phyloP scores from a whole-genome alignment of 2,797 vertebrate genomes.

The Falco naumanni region DNA sequence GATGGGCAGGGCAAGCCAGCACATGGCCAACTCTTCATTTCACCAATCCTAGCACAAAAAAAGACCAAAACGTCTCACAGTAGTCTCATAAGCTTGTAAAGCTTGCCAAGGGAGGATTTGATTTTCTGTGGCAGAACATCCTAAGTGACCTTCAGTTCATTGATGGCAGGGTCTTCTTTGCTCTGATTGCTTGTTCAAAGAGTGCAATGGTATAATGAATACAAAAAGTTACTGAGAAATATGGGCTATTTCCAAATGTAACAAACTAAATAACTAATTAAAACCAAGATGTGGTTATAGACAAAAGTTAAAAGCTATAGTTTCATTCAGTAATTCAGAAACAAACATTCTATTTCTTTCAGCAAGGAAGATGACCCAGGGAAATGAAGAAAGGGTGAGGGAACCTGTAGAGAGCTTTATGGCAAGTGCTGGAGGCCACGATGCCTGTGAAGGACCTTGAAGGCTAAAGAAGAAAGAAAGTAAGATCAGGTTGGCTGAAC shows the following conservation, averaged over 20 bases:
- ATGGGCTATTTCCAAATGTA: neutral
- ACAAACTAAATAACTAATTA: neutral
- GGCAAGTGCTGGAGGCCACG: too few species aligned
- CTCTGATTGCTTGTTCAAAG: neutral
- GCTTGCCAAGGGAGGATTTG: neutral
- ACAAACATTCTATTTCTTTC: neutral
- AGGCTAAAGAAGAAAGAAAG: too few species aligned
- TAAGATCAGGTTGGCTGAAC: too few species aligned
- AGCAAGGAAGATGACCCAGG: neutral
- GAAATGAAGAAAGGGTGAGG: neutral
- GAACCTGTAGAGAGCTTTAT: neutral
- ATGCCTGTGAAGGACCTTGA: too few species aligned
- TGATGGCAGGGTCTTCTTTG: neutral
- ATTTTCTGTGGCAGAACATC: constrained; percentile 11
- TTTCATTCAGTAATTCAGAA: neutral
- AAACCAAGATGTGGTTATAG: neutral
- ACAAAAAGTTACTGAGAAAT: neutral
- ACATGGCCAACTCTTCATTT: neutral
- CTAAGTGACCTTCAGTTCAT: constrained; percentile 2
- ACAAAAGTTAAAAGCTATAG: neutral
- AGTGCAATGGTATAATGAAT: neutral
- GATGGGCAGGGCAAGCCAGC: neutral
- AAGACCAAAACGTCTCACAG: neutral
- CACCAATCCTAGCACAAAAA: neutral
- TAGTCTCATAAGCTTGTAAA: neutral